Evolutionary conservation across 2,888 invertebrate species (phyloP).

Genomic region (Morpho deidamia): DNA sequence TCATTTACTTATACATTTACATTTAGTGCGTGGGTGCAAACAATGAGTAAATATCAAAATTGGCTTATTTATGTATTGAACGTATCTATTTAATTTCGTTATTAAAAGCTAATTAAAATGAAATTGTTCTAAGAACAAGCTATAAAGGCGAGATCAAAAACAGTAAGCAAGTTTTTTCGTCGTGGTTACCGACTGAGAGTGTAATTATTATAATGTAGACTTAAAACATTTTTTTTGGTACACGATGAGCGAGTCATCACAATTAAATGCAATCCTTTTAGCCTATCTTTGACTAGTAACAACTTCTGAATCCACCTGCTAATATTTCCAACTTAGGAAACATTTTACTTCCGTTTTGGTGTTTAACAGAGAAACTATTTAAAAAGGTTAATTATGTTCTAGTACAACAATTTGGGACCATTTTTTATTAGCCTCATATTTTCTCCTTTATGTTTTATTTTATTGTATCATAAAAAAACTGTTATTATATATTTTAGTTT

Average conservation of each 20-base stretch:
- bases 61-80: no score
- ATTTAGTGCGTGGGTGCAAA: no score
- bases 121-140: background rate
- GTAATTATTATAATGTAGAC: slow-evolving; percentile 66
- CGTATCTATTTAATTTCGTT: background rate
- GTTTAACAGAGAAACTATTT: no score
- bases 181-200: slow-evolving; percentile 34
- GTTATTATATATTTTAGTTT: no score
- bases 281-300: slow-evolving; percentile 26
- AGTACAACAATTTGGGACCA: no score
- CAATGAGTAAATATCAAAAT: no score
- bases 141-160: slow-evolving; percentile 15
- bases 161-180: slow-evolving; percentile 18
- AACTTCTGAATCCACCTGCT: slow-evolving; percentile 6
- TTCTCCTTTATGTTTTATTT: no score
- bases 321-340: background rate
- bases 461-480: no score
- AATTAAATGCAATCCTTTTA: slow-evolving; percentile 67
- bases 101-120: slow-evolving; percentile 2
- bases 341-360: no score
- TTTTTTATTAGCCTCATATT: no score
- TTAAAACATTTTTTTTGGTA: slow-evolving; percentile 55
- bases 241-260: slow-evolving; percentile 58
- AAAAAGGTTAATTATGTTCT: no score
- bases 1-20: no score